Conservation (phyloP, 1,140 invertebrate species). For the Drosophila mayri region DNA sequence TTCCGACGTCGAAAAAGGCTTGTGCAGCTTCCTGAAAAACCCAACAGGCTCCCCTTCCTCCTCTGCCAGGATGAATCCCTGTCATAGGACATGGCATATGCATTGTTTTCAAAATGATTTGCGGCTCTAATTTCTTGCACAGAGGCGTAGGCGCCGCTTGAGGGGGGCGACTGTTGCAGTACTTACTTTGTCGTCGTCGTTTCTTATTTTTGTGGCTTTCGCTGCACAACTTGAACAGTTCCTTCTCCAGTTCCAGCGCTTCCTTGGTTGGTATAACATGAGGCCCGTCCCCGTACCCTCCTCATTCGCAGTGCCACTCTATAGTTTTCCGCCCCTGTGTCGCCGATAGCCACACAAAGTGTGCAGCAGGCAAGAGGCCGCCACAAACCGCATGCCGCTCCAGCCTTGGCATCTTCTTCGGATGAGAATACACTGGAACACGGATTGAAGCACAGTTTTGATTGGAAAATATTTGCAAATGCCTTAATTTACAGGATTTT, state of each 20-base stretch:
- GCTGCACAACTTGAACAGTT: slow-evolving; percentile 54
- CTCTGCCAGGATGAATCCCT: background rate
- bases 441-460: background rate
- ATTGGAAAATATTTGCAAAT: background rate
- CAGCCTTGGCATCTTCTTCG: slow-evolving; percentile 41
- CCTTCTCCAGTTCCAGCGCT: background rate
- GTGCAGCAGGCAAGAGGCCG: slow-evolving; percentile 48
- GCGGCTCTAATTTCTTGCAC: slow-evolving; percentile 76
- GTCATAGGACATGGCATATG: slow-evolving; percentile 78
- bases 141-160: slow-evolving; percentile 11
- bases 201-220: slow-evolving; percentile 77
- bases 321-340: slow-evolving; percentile 6
- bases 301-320: background rate
- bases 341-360: slow-evolving; percentile 35
- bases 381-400: slow-evolving; percentile 53
- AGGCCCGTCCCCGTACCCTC: background rate
- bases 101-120: slow-evolving; percentile 81
- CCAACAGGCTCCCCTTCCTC: background rate
- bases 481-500: too few relatives aligned
- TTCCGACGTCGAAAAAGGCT: slow-evolving; percentile 19
- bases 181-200: slow-evolving; percentile 67
- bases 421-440: slow-evolving; percentile 17
- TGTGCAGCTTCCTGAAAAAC: slow-evolving; percentile 28
- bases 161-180: slow-evolving; percentile 1
- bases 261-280: background rate